Evolutionary conservation across 2,113 vertebrate genomes (phyloP), one percentile per base, ranked within the genome.

Genomic region (Amblyopsis rosae): DNA sequence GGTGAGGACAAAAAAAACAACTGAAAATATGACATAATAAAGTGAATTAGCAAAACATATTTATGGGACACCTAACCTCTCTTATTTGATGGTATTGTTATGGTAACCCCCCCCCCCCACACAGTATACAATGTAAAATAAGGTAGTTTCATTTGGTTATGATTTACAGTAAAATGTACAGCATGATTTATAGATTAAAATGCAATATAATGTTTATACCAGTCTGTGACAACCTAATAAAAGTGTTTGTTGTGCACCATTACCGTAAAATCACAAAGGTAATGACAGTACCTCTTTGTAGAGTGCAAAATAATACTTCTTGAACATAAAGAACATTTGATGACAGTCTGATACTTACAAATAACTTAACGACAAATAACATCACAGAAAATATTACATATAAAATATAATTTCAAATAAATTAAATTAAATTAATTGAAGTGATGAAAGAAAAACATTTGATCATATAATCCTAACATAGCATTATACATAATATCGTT

Each of bases 321-420:
- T 6, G 54, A 55, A 55, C 4, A 55, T 6, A 55, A 41, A 41
- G 35, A 41, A 41, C 5, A 41, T 41, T 41, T 55, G n/a, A 2
- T 55, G 54, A 7, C 8, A 41, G 7, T 62, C 51, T 66, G 11
- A 3, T 47, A 66, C 49, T 8, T 57, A 9, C 50, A 53, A 17
- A 67, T 35, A 19, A 13, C 51, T 13, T 53, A 65, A 19, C 76
- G 70, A 62, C 48, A 47, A 32, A 35, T 35, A 26, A n/a, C 59
- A 53, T 6, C 35, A 59, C 71, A 60, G 32, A 17, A 19, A 55
- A 55, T 55, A 2, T 26, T 26, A 26, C 3, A 55, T 17, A 55
- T 17, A 17, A 19, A 16, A 17, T 58, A 19, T 32, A 58, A 26
- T 26, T 9, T 19, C 26, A 26, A 58, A 26, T 26, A 26, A 26